Evolutionary conservation across 2,888 invertebrate genomes (phyloP), one percentile per base, ranked within the genome.

Genomic region (Bedellia somnulentella): DNA sequence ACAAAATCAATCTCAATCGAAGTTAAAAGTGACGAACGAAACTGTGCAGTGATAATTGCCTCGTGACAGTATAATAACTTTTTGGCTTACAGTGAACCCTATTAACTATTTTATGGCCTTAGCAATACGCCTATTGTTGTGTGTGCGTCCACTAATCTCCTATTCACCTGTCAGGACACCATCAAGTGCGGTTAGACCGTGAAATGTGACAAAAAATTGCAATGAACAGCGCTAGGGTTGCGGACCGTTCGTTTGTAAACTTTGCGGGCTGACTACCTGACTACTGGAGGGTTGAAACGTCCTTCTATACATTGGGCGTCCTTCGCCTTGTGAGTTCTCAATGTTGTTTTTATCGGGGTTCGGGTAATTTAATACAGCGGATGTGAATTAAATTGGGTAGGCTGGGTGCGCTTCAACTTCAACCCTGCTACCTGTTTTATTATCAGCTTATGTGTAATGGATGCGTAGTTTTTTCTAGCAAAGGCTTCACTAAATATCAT

Each of bases 131-230:
- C 57, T 61, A 63, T 68, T 68, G 61, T 70, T 64, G 64, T 66
- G 64, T 59, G 51, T 58, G 57, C 57, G 49, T 55, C 59, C 49
- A 61, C 57, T 64, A 63, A 71, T 70, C 63, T 57, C 42, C 60
- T 62, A 62, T 67, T 64, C 68, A 68, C 67, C 67, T 67, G 66
- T 60, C 45, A 51, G 47, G 42, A 49, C 43, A 52, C 57, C 57
- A 61, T 60, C 54, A 50, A 52, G 52, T 59, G 66, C 52, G 61
- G 63, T 61, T 52, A 45, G 52, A 60, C 68, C 62, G 64, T 73
- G 68, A 66, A 73, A 71, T 71, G 70, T 68, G 70, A 70, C 64
- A 73, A 73, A 71, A 71, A 73, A 68, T 66, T 60, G 71, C 68
- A 68, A 68, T 64, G 63, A 55, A 49, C 50, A 42, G 45, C 53